These are phyloP conservation scores for Coptodon rendalli DNA, from an alignment of 2,113 vertebrate genomes.

Conservation along the genomic window DNA sequence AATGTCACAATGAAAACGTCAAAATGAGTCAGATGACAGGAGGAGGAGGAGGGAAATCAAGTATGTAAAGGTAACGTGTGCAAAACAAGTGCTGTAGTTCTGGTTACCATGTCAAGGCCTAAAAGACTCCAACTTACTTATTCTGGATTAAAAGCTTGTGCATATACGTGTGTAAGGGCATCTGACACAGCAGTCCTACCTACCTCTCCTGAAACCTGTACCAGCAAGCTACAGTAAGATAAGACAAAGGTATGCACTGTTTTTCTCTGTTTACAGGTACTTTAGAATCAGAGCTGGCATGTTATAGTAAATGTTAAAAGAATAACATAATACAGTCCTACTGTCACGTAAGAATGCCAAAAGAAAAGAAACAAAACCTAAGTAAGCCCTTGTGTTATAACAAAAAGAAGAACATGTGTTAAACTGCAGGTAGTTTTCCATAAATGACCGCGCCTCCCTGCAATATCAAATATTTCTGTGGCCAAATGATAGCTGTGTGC, in stretches of 20 bases:
- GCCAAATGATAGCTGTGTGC: not conserved
- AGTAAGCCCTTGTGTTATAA: not conserved
- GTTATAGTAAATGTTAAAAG: not conserved
- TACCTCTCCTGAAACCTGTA: constrained; percentile 19
- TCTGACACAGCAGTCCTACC: not conserved
- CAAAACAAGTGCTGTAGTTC: constrained; percentile 60
- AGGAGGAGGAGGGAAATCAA: constrained; percentile 25
- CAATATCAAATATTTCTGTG: not conserved
- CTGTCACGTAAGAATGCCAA: not conserved
- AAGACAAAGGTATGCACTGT: constrained; percentile 44
- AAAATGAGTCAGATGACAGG: constrained; percentile 7
- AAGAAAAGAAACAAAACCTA: not conserved
- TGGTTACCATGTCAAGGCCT: constrained; percentile 45
- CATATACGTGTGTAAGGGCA: not conserved
- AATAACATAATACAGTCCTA: not conserved
- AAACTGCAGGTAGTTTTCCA: not conserved
- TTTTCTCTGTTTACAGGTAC: constrained; percentile 13
- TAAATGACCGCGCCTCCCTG: not conserved
- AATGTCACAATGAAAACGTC: constrained; percentile 23
- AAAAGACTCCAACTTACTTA: constrained; percentile 14
- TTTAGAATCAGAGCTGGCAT: not conserved
- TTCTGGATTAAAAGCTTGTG: constrained; percentile 13
- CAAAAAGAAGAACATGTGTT: not conserved
- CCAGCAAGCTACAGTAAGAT: constrained; percentile 28
- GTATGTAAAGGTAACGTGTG: constrained; percentile 59